Evolutionary conservation across 2,797 vertebrate species (phyloP).

Genomic region (Carcharodon carcharias): DNA sequence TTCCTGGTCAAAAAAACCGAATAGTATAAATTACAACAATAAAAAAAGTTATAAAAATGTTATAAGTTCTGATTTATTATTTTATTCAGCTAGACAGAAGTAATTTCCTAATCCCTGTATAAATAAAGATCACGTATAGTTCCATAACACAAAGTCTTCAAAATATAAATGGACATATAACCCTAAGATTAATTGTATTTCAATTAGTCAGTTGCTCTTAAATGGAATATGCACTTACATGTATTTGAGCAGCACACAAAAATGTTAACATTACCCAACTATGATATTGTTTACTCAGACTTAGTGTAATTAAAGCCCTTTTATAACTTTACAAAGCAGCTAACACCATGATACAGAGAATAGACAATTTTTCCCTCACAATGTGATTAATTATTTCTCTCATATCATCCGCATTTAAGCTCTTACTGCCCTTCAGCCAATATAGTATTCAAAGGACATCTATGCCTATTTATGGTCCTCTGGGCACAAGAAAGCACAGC

Average conservation of each 20-base stretch:
- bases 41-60: background rate
- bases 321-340: background rate
- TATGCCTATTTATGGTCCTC: background rate
- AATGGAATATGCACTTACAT: background rate
- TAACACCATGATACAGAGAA: background rate
- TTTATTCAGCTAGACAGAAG: background rate
- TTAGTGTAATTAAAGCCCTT: background rate
- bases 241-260: background rate
- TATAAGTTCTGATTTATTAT: background rate
- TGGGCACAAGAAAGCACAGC: background rate
- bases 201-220: background rate
- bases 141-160: background rate
- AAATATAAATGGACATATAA: background rate
- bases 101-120: background rate
- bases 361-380: background rate
- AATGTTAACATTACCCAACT: background rate
- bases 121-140: background rate
- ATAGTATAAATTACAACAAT: background rate
- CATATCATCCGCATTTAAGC: background rate
- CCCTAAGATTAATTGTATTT: background rate
- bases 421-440: background rate
- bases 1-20: constrained; percentile 60
- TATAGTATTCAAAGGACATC: background rate
- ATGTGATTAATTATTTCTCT: background rate
- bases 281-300: background rate